Conservation (phyloP, 2,113 vertebrate species). For the Pardalotus punctatus region DNA sequence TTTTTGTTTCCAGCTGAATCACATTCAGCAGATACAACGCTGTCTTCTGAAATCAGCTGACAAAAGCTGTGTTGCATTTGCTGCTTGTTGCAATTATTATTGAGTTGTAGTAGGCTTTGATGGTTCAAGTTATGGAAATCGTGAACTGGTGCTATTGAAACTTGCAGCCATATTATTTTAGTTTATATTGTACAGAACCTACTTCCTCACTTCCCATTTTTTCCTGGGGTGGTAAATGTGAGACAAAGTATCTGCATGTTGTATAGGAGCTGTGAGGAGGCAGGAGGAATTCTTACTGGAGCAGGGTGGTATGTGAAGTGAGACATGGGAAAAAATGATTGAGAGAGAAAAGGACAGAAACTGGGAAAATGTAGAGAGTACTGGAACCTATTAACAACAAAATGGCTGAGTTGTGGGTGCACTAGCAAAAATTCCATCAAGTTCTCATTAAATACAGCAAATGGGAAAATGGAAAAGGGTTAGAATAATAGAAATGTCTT, state of each 20-base stretch:
- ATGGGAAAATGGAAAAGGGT: neutral
- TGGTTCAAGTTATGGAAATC: neutral
- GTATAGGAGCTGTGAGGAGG: neutral
- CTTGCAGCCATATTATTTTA: neutral
- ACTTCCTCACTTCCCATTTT: neutral
- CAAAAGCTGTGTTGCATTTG: neutral
- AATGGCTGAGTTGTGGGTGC: neutral
- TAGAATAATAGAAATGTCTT: neutral
- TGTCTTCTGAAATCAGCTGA: neutral
- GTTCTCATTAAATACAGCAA: neutral
- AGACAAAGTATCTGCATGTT: neutral
- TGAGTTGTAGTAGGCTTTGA: neutral
- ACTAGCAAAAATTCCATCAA: neutral
- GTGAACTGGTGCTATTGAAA: neutral
- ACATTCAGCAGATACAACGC: neutral
- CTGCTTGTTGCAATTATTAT: neutral
- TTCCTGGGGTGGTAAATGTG: neutral
- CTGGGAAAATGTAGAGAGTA: neutral
- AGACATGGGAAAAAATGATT: neutral
- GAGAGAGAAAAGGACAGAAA: neutral
- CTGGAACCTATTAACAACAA: neutral
- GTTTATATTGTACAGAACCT: neutral
- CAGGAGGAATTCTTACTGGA: neutral
- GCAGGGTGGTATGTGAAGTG: neutral
- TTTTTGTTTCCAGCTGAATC: neutral